phyloP scores from a whole-genome alignment of 2,797 vertebrate species.

The Xiphophorus birchmanni region DNA sequence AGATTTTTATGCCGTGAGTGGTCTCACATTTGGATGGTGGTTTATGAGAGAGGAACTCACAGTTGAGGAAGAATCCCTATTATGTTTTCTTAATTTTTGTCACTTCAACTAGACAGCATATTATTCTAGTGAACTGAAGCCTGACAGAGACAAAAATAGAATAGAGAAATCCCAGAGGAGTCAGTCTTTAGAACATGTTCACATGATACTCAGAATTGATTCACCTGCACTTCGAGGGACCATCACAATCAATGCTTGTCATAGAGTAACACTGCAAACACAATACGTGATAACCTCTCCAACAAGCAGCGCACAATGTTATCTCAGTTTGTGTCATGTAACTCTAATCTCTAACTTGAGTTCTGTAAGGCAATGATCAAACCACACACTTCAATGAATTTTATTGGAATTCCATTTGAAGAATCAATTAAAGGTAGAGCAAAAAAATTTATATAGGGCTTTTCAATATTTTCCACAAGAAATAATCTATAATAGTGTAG shows the following conservation, averaged over 20 bases:
- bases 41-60: conserved; percentile 11
- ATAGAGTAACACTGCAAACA: conserved; percentile 52
- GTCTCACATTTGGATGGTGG: conserved; percentile 20
- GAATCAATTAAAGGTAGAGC: background rate
- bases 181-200: conserved; percentile 57
- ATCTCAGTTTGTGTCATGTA: conserved; percentile 20
- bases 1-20: conserved; percentile 31
- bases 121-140: conserved; percentile 55
- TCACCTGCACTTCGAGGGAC: conserved; percentile 66
- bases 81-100: conserved; percentile 43
- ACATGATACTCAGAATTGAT: conserved; percentile 60
- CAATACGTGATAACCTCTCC: conserved; percentile 39
- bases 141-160: conserved; percentile 64
- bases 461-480: background rate
- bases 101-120: conserved; percentile 46
- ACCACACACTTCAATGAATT: background rate
- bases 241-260: conserved; percentile 65
- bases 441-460: background rate
- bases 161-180: conserved; percentile 57
- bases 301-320: conserved; percentile 24
- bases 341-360: background rate
- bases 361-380: background rate
- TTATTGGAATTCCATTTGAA: background rate
- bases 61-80: conserved; percentile 29
- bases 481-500: background rate